phyloP scores from a whole-genome alignment of 2,888 invertebrate species.

The Exocentrus adspersus region DNA sequence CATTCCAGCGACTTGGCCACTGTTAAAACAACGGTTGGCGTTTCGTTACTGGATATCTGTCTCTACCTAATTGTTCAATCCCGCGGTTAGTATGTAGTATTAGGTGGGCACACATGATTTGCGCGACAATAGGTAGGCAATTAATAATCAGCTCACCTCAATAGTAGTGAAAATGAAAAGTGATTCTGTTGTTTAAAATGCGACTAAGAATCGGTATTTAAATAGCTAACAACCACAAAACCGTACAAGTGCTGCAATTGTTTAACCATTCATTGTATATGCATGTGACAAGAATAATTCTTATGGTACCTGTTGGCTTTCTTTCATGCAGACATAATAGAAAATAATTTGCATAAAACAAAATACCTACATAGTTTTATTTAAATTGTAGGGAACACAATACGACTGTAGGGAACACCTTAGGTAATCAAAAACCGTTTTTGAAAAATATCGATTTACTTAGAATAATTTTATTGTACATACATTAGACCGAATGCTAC shows the following conservation, averaged over 20 bases:
- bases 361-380: conserved; percentile 23
- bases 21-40: no score
- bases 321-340: conserved; percentile 28
- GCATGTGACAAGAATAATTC: conserved; percentile 10
- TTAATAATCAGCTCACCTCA: conserved; percentile 15
- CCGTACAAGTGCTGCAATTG: conserved; percentile 15
- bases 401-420: no score
- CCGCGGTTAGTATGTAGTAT: no score
- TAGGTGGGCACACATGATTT: no score
- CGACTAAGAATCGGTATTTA: conserved; percentile 21
- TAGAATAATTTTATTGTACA: no score
- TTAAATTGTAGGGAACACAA: background rate
- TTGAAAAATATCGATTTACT: no score
- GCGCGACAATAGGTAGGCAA: background rate
- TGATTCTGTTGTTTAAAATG: conserved; percentile 6
- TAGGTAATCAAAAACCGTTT: no score
- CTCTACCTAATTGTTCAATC: no score
- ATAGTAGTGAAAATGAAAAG: conserved; percentile 12
- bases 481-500: no score
- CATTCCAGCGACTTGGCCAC: no score
- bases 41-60: no score
- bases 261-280: conserved; percentile 27
- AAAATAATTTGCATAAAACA: conserved; percentile 25
- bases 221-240: conserved; percentile 21
- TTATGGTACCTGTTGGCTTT: conserved; percentile 23